phyloP scores from a whole-genome alignment of 1,140 invertebrate species.

The Hyles euphorbiae region DNA sequence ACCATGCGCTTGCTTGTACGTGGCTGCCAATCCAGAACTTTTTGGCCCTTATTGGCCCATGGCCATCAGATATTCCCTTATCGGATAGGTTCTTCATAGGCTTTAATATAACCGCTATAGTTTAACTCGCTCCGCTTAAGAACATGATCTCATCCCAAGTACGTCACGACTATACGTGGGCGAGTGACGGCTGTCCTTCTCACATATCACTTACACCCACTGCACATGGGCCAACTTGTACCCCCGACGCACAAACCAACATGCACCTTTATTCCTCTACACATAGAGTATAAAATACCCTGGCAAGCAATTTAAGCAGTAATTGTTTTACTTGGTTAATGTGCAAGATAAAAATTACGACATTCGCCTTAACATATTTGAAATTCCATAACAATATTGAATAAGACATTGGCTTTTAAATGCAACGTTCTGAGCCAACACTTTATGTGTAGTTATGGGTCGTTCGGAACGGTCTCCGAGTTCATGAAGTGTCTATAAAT shows the following conservation, averaged over 20 bases:
- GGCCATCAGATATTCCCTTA: no score
- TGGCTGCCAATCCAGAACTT: no score
- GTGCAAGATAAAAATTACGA: slow-evolving; percentile 3
- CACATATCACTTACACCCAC: slow-evolving; percentile 13
- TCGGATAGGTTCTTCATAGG: no score
- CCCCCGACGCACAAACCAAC: not conserved
- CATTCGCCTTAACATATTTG: slow-evolving; percentile 6
- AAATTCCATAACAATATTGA: slow-evolving; percentile 2
- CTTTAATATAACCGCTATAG: no score
- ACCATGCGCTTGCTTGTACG: no score
- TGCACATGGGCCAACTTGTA: slow-evolving; percentile 1
- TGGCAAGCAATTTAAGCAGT: no score
- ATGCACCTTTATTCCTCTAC: not conserved
- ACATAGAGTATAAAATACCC: not conserved
- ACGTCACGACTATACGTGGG: slow-evolving; percentile 16
- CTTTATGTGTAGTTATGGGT: no score
- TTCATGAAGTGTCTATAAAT: no score
- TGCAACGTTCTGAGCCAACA: not conserved
- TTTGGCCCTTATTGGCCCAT: no score
- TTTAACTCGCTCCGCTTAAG: slow-evolving; percentile 5
- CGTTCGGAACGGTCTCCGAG: no score
- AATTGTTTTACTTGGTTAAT: slow-evolving; percentile 4
- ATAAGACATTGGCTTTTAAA: slow-evolving; percentile 1
- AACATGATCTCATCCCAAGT: not conserved
- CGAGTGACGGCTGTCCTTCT: slow-evolving; percentile 17